Conservation (phyloP, 2,113 vertebrate genomes). For the Brachypodius melanocephalos region DNA sequence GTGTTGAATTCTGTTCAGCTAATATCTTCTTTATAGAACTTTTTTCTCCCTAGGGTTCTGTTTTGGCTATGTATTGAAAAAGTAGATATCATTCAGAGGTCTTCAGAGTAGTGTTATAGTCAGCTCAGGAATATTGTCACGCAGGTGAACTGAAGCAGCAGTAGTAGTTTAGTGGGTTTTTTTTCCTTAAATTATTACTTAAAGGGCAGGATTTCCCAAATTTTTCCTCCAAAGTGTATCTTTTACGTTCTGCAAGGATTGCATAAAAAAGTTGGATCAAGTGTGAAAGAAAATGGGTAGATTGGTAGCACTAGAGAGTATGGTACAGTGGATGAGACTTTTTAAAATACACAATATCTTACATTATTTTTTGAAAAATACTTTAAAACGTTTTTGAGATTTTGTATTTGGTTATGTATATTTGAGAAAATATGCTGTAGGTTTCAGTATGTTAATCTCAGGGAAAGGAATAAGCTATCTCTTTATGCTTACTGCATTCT, state of each 20-base stretch:
- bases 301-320: background rate
- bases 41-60: background rate
- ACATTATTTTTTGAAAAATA: background rate
- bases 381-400: rapidly evolving
- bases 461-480: background rate
- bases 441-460: background rate
- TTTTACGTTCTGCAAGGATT: background rate
- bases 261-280: background rate
- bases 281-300: background rate
- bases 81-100: background rate
- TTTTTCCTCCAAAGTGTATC: background rate
- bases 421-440: background rate
- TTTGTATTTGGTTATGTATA: background rate
- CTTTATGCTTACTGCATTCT: background rate
- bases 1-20: background rate
- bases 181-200: background rate
- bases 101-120: background rate
- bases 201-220: background rate
- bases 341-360: background rate
- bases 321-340: background rate
- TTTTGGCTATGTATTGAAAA: background rate
- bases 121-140: background rate
- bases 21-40: background rate
- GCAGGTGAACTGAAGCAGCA: background rate
- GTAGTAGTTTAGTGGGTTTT: background rate